Evolutionary conservation across 2,888 invertebrate species (phyloP), one percentile per base, ranked within the genome.

Genomic region (Harpagoxenus sublaevis): DNA sequence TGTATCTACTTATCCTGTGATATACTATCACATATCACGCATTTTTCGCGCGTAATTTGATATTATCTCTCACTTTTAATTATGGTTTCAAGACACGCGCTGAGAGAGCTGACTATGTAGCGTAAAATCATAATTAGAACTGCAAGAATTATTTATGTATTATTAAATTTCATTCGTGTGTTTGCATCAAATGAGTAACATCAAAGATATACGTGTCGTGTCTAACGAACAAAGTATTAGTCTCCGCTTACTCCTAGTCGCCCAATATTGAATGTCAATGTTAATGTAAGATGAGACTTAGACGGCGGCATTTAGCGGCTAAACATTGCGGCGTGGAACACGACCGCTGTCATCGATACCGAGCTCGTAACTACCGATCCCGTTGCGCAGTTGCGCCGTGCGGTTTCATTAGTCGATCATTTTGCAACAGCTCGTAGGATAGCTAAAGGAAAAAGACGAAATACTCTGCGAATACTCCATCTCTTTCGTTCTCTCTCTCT

Each of bases 361-460:
- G 53, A 42, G 42, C 18, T n/a, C 15, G 18, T 10, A 48, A 68
- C 31, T 78, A 53, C 48, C 75, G 51, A 35, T 57, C n/a, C 63
- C 63, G 63, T 75, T 63, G 84, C 68, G 62, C 65, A 68, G 63
- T 75, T 71, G n/a, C 66, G 55, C 63, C 23, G 18, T 74, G 73
- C 73, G 84, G 81, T 88, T 87, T 86, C 85, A 73, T 87, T 88
- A 84, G 79, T 60, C 84, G 83, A 70, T 85, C 78, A 75, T 89
- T 88, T 89, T 86, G 86, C 87, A 86, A 84, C 68, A 66, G 48
- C 75, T 15, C 28, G 48, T 31, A 8, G 23, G 18, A 31, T 18
- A 51, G 42, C 42, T 10, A 9, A 42, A 42, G 65, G 18, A 66
- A 79, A 71, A 73, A 79, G 48, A 78, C 57, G 63, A 74, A n/a